Conservation (phyloP, 2,888 invertebrate species). For the Xanthorhoe designata region DNA sequence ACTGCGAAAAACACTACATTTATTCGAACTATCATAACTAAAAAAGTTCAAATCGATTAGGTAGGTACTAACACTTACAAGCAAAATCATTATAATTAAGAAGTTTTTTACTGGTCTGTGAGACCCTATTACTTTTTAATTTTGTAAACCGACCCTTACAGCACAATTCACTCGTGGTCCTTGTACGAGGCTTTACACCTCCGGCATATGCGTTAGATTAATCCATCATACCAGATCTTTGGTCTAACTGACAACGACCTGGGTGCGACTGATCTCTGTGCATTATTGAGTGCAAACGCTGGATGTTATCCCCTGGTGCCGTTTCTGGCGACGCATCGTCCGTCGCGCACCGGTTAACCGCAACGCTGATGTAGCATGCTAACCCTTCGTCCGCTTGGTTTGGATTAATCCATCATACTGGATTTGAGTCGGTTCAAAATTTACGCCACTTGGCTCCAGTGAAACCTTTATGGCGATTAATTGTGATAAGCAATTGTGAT, state of each 20-base stretch:
- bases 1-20: conserved; percentile 7
- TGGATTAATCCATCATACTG: conserved; percentile 48
- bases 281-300: conserved; percentile 16
- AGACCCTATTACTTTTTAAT: neutral
- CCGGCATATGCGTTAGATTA: neutral
- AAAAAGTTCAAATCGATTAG: too few species aligned
- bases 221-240: conserved; percentile 2
- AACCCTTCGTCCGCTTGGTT: conserved; percentile 55
- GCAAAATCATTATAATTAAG: neutral
- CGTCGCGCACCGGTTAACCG: conserved; percentile 71
- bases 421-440: conserved; percentile 28
- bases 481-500: neutral
- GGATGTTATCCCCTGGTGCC: conserved; percentile 9
- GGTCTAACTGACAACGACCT: neutral
- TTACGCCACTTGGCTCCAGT: conserved; percentile 21
- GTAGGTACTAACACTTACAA: too few species aligned
- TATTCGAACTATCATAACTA: too few species aligned
- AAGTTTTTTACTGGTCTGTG: neutral
- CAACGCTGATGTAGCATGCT: conserved; percentile 76
- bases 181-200: neutral
- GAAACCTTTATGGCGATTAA: conserved; percentile 5
- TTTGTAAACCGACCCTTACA: neutral
- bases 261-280: neutral
- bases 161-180: neutral
- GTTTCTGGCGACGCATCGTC: conserved; percentile 46